Evolutionary conservation across 2,797 vertebrate species (phyloP).

Genomic region (Myotis myotis): DNA sequence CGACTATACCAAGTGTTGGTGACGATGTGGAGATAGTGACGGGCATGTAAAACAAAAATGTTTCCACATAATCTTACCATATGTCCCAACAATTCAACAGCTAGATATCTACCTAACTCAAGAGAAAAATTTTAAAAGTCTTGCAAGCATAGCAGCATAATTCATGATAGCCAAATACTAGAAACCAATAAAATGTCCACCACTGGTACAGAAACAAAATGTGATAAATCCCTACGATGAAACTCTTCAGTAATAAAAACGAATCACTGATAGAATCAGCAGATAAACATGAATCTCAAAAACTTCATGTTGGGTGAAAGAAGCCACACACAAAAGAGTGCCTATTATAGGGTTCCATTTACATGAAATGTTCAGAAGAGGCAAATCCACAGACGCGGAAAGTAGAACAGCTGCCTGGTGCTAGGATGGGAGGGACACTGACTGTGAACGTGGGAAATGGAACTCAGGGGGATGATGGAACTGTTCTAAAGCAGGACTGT

Average conservation of each 20-base stretch:
- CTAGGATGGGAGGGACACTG: not conserved
- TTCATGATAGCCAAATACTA: not conserved
- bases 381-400: not conserved
- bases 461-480: accelerated
- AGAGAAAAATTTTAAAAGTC: not conserved
- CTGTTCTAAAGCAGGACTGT: not conserved
- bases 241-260: not conserved
- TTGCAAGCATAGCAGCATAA: not conserved
- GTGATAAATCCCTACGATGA: not conserved
- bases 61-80: not conserved
- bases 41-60: not conserved
- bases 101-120: not conserved
- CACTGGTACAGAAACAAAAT: not conserved
- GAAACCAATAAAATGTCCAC: not conserved
- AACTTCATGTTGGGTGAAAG: not conserved
- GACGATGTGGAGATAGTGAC: not conserved
- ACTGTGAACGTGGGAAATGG: accelerated
- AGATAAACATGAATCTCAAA: not conserved
- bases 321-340: not conserved
- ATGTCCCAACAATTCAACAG: not conserved
- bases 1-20: not conserved
- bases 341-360: not conserved
- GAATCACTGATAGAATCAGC: not conserved
- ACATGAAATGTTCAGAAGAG: not conserved
- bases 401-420: not conserved